Evolutionary conservation across 2,888 invertebrate genomes (phyloP).

Genomic region (Heliconius cydno): DNA sequence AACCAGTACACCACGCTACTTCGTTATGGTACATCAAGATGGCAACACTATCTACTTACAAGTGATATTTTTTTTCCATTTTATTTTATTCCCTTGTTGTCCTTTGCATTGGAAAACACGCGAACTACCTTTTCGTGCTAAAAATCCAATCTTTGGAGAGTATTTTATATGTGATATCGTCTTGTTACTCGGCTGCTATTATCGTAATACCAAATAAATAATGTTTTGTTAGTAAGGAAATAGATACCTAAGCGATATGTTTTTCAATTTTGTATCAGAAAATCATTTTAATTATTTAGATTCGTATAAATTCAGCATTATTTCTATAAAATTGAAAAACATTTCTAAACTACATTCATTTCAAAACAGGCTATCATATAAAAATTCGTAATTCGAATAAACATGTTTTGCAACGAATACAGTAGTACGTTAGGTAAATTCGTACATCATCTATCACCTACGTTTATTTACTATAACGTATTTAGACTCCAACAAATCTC

Average conservation of each 20-base stretch:
- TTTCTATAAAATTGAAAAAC: conserved; percentile 53
- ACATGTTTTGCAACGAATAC: conserved; percentile 58
- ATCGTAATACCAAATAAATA: conserved; percentile 74
- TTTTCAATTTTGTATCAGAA: conserved; percentile 63
- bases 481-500: conserved; percentile 56
- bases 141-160: conserved; percentile 78
- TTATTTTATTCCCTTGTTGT: conserved; percentile 57
- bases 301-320: not conserved
- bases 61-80: conserved; percentile 57
- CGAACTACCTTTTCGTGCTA: conserved; percentile 60
- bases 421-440: conserved; percentile 57
- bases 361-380: conserved; percentile 25
- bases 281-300: not conserved
- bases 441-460: conserved; percentile 75
- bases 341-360: conserved; percentile 50
- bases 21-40: conserved; percentile 71
- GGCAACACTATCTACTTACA: conserved; percentile 69
- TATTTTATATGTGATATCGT: conserved; percentile 65
- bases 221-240: conserved; percentile 69
- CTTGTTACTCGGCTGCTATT: conserved; percentile 73
- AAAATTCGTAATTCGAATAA: not conserved
- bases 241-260: conserved; percentile 54
- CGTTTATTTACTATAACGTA: conserved; percentile 67
- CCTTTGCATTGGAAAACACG: conserved; percentile 65
- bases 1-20: conserved; percentile 79